Percentiles rank a stretch among this genome's conserved stretches.
These are phyloP conservation scores for Agapostemon virescens DNA, from an alignment of 2,888 invertebrate genomes.

Conservation along the genomic window DNA sequence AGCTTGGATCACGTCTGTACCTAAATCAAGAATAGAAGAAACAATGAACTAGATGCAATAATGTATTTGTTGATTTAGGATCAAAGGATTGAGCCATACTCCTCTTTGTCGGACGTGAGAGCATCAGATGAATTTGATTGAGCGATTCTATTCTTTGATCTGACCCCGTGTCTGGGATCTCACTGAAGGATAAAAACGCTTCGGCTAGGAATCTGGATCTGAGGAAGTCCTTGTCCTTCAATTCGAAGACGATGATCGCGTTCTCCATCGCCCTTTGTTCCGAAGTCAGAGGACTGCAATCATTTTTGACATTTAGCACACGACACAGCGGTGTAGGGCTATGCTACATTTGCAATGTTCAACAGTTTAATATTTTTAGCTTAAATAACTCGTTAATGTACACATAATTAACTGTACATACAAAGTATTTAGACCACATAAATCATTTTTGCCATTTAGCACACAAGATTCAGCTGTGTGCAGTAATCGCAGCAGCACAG, in stretches of 20 bases:
- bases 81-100: conserved; percentile 80
- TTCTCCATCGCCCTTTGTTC: conserved; percentile 87
- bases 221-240: conserved; percentile 98
- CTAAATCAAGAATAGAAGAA: conserved; percentile 77
- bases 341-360: neutral
- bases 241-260: conserved; percentile 91
- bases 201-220: conserved; percentile 97
- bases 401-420: too few species aligned
- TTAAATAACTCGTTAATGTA: neutral
- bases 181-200: conserved; percentile 91
- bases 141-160: conserved; percentile 83
- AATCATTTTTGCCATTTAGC: too few species aligned
- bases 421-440: too few species aligned
- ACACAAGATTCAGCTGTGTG: too few species aligned
- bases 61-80: neutral
- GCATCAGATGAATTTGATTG: conserved; percentile 87
- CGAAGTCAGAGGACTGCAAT: conserved; percentile 85
- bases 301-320: neutral
- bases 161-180: conserved; percentile 85
- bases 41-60: neutral
- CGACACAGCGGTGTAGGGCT: neutral
- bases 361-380: neutral
- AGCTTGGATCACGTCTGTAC: conserved; percentile 88
- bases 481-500: too few species aligned
- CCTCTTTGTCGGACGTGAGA: conserved; percentile 86